phyloP scores from a whole-genome alignment of 2,888 invertebrate species.

The Nowickia ferox region DNA sequence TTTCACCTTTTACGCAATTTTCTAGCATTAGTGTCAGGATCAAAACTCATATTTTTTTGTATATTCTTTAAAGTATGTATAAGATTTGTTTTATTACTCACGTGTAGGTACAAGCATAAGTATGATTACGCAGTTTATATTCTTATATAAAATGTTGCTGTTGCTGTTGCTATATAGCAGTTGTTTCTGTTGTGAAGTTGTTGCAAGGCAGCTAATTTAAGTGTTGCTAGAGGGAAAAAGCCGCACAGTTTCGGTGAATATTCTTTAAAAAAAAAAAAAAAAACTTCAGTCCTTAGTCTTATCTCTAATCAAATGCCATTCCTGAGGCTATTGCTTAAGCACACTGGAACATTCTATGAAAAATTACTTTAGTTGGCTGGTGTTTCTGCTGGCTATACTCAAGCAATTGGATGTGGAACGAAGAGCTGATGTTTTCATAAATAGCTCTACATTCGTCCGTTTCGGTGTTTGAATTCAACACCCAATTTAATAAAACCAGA shows the following conservation, averaged over 20 bases:
- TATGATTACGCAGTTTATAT: conserved; percentile 8
- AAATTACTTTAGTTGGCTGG: no score
- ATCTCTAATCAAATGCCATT: no score
- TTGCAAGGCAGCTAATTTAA: neutral
- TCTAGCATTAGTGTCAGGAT: conserved; percentile 14
- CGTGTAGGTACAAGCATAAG: neutral
- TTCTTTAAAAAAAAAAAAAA: no score
- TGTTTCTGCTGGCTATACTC: no score
- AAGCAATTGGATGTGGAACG: no score
- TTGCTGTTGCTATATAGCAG: conserved; percentile 7
- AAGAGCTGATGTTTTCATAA: no score
- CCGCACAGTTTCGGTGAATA: neutral
- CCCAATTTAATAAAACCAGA: no score
- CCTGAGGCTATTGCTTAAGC: no score
- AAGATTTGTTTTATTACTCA: conserved; percentile 44
- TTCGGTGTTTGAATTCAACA: no score
- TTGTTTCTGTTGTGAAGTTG: neutral
- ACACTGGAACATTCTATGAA: no score
- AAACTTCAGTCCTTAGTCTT: no score
- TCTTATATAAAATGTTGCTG: neutral
- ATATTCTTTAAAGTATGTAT: neutral
- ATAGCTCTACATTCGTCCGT: no score
- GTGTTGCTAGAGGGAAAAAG: neutral
- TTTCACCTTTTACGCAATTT: conserved; percentile 23
- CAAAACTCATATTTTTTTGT: conserved; percentile 17